phyloP scores from a whole-genome alignment of 2,888 invertebrate species.

The Protodeltote pygarga region DNA sequence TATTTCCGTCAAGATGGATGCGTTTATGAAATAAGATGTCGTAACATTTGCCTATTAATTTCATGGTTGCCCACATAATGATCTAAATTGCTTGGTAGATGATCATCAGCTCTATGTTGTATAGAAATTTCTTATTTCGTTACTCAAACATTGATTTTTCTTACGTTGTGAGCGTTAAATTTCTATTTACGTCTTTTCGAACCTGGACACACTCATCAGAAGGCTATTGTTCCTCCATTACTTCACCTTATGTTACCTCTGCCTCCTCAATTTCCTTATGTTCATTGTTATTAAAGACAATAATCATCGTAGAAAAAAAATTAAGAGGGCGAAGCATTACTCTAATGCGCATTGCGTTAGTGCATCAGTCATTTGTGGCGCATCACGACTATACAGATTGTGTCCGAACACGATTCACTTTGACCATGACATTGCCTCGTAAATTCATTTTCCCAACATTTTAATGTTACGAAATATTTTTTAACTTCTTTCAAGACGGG shows the following conservation, averaged over 20 bases:
- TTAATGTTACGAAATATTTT: conserved; percentile 37
- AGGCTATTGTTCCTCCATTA: conserved; percentile 46
- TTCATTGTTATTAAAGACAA: conserved; percentile 74
- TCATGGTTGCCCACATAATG: conserved; percentile 70
- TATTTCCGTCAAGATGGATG: conserved; percentile 70
- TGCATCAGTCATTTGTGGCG: conserved; percentile 69
- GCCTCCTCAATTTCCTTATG: conserved; percentile 61
- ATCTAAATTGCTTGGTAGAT: conserved; percentile 48
- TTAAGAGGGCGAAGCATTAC: conserved; percentile 68
- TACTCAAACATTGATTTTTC: conserved; percentile 31
- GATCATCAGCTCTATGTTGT: conserved; percentile 32
- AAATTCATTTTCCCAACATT: conserved; percentile 62
- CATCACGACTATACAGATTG: conserved; percentile 71
- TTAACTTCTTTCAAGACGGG: conserved; percentile 8
- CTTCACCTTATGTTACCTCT: conserved; percentile 51
- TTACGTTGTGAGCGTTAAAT: conserved; percentile 15
- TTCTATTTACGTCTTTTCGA: conserved; percentile 23
- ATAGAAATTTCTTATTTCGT: conserved; percentile 43
- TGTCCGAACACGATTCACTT: conserved; percentile 68
- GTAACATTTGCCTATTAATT: conserved; percentile 73
- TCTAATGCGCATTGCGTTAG: conserved; percentile 73
- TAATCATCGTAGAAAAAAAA: conserved; percentile 65
- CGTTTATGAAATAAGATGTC: conserved; percentile 68
- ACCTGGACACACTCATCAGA: conserved; percentile 40
- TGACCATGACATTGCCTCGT: conserved; percentile 81